Conservation (phyloP, 2,888 invertebrate species). For the Mesopsocus fuscifrons region DNA sequence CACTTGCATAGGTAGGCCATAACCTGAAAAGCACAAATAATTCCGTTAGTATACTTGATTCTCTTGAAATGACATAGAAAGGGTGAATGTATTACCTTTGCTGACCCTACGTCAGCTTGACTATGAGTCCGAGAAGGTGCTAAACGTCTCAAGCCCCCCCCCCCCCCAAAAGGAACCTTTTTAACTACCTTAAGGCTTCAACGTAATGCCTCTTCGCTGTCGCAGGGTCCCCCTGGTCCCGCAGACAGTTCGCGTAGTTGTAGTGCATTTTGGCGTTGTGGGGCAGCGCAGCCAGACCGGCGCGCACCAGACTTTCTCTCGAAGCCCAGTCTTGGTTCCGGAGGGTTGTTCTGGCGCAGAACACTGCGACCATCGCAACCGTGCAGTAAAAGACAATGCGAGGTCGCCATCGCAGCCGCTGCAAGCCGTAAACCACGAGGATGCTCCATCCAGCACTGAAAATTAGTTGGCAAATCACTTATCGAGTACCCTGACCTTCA, state of each 20-base stretch:
- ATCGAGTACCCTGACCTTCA: no score
- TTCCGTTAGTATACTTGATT: conserved; percentile 14
- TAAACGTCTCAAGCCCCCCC: no score
- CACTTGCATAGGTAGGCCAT: conserved; percentile 70
- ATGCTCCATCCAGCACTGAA: conserved; percentile 62
- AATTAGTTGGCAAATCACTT: no score
- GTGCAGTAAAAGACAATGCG: conserved; percentile 33
- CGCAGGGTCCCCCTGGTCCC: conserved; percentile 52
- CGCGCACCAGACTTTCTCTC: conserved; percentile 58
- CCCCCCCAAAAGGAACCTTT: no score
- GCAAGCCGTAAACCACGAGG: conserved; percentile 53
- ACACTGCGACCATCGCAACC: conserved; percentile 36
- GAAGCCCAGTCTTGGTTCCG: conserved; percentile 62
- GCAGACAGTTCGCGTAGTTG: conserved; percentile 71
- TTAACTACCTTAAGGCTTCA: conserved; percentile 59
- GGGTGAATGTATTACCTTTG: no score
- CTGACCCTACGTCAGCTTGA: no score
- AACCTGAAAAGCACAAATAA: conserved; percentile 32
- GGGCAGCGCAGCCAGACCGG: conserved; percentile 58
- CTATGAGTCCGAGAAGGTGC: background rate
- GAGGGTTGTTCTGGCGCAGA: conserved; percentile 43
- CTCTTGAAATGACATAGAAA: conserved; percentile 8
- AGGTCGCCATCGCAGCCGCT: conserved; percentile 38
- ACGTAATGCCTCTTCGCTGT: conserved; percentile 59
- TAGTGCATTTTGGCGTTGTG: conserved; percentile 82